A percentile compares a stretch with the other conserved stretches of the same genome.
These are phyloP conservation scores for Recurvirostra avosetta DNA, from an alignment of 2,113 vertebrate genomes.

Conservation along the genomic window DNA sequence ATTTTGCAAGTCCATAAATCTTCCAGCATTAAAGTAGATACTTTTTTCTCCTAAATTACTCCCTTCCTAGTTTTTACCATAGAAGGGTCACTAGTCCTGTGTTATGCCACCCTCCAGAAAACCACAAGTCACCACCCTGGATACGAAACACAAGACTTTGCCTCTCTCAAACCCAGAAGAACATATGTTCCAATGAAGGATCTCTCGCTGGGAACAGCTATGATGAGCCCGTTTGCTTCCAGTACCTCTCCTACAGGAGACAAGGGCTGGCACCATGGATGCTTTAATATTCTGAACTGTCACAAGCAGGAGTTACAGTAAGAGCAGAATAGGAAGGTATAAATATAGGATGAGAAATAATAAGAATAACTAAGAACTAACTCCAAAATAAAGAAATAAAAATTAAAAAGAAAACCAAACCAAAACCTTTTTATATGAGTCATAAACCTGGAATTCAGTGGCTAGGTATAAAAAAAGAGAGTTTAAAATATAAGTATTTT, in stretches of 20 bases:
- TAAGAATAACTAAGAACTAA: background rate
- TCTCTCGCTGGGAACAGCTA: background rate
- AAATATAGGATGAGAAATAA: background rate
- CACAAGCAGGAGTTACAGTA: background rate
- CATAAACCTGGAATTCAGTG: too few relatives aligned
- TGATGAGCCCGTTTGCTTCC: background rate
- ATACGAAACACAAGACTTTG: background rate
- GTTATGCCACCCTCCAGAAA: background rate
- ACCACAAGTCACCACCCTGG: fast-evolving
- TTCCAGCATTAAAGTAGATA: background rate
- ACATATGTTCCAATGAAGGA: fast-evolving
- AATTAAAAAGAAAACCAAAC: too few relatives aligned
- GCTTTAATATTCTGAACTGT: background rate
- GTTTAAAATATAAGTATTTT: too few relatives aligned
- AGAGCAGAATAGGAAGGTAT: background rate
- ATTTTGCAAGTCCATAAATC: background rate
- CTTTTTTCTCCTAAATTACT: background rate
- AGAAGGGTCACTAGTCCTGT: background rate
- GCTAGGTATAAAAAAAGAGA: too few relatives aligned
- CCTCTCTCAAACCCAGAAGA: background rate
- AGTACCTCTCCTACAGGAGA: background rate
- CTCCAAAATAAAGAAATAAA: too few relatives aligned
- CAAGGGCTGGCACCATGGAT: fast-evolving
- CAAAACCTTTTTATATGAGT: too few relatives aligned
- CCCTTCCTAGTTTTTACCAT: background rate